phyloP scores from a whole-genome alignment of 2,888 invertebrate genomes.

The Andrena flavipes region DNA sequence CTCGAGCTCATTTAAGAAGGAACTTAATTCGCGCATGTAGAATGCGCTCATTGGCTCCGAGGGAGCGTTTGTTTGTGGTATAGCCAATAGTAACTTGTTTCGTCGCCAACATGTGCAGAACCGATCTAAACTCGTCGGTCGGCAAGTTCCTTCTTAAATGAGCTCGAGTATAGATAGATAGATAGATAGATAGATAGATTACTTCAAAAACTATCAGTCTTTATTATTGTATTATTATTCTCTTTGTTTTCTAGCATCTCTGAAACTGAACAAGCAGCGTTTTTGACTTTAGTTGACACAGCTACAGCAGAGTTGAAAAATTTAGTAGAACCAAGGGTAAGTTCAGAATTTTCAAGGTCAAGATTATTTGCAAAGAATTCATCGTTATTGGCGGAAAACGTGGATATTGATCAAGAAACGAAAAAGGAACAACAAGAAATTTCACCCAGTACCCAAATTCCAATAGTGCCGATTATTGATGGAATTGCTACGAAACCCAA shows the following conservation, averaged over 20 bases:
- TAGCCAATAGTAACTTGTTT: no score
- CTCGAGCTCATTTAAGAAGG: no score
- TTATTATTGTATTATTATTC: neutral
- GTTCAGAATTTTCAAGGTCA: conserved; percentile 85
- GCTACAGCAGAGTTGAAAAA: conserved; percentile 87
- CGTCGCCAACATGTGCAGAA: no score
- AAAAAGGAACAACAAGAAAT: conserved; percentile 69
- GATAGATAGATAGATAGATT: no score
- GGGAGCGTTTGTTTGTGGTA: no score
- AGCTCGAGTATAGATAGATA: no score
- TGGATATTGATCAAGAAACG: conserved; percentile 19
- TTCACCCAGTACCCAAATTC: conserved; percentile 70
- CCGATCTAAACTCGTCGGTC: no score
- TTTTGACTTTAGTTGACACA: conserved; percentile 88
- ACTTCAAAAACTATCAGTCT: no score
- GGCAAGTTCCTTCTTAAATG: no score
- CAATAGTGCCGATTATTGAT: conserved; percentile 57
- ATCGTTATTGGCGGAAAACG: conserved; percentile 27
- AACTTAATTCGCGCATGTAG: no score
- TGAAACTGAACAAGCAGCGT: conserved; percentile 87
- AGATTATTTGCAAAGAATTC: conserved; percentile 68
- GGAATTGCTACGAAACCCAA: conserved; percentile 51
- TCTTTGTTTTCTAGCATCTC: conserved; percentile 86
- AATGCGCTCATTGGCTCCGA: no score
- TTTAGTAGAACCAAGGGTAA: conserved; percentile 86